These are phyloP conservation scores for Drosophila carrolli DNA, from an alignment of 1,140 invertebrate genomes.

Conservation along the genomic window DNA sequence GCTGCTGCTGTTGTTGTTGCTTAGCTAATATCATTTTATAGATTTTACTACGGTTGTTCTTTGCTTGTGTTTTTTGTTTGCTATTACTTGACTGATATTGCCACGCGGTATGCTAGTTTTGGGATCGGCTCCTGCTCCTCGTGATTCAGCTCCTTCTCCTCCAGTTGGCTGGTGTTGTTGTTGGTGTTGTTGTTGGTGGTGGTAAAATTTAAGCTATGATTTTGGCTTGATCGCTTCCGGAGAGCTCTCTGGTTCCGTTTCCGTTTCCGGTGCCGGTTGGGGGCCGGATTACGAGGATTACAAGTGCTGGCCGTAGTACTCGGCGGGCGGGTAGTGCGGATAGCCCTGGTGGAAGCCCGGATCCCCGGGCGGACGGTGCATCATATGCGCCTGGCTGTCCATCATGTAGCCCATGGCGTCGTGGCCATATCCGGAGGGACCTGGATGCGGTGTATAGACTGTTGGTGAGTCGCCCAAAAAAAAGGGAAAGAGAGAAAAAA, in stretches of 20 bases:
- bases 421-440: conserved; percentile 97
- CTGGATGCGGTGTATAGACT: conserved; percentile 95
- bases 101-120: conserved; percentile 58
- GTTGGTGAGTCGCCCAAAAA: conserved; percentile 58
- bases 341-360: conserved; percentile 96
- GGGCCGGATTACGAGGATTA: conserved; percentile 85
- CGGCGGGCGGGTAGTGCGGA: conserved; percentile 93
- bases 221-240: conserved; percentile 74
- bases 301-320: conserved; percentile 96
- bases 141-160: conserved; percentile 23
- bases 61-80: conserved; percentile 47
- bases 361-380: conserved; percentile 96
- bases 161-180: conserved; percentile 3
- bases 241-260: conserved; percentile 10
- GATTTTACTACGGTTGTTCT: conserved; percentile 62
- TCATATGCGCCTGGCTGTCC: conserved; percentile 97
- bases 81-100: conserved; percentile 76
- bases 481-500: conserved; percentile 78
- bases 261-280: background rate
- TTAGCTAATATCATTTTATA: conserved; percentile 69
- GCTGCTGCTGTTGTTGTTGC: conserved; percentile 50
- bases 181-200: conserved; percentile 8
- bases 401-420: conserved; percentile 99
- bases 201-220: conserved; percentile 78
- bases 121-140: conserved; percentile 36